A percentile compares a stretch with the other conserved stretches of the same genome.
Conservation (phyloP, 2,797 vertebrate species). For the Premnoplex brunnescens region DNA sequence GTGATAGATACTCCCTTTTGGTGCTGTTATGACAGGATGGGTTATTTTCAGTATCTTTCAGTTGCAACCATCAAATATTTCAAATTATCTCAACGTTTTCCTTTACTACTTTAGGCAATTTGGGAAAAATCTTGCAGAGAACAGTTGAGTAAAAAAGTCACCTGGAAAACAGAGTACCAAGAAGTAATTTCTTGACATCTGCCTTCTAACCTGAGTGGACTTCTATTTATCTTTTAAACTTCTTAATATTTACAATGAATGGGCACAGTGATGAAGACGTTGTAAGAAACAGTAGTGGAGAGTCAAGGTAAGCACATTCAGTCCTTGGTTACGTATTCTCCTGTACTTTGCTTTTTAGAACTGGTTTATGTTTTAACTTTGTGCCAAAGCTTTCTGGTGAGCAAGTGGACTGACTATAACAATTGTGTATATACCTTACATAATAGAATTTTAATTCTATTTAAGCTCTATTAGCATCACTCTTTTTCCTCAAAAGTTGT, state of each 20-base stretch:
- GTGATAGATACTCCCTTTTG: neutral
- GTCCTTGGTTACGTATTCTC: neutral
- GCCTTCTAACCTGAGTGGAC: conserved; percentile 63
- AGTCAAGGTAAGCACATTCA: conserved; percentile 86
- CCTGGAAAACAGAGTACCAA: conserved; percentile 58
- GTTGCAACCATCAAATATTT: conserved; percentile 5
- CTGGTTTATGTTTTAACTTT: neutral
- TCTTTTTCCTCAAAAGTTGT: neutral
- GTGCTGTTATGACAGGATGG: neutral
- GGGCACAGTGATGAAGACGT: conserved; percentile 94
- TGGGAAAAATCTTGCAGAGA: conserved; percentile 44
- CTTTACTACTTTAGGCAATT: conserved; percentile 61
- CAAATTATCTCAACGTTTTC: neutral
- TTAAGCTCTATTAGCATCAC: neutral
- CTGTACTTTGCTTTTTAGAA: conserved; percentile 6
- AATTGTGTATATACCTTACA: neutral
- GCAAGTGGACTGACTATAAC: neutral
- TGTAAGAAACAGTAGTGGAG: conserved; percentile 92
- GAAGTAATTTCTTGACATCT: conserved; percentile 61
- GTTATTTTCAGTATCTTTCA: conserved; percentile 3
- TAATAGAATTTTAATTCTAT: conserved; percentile 1
- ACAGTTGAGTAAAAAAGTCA: conserved; percentile 49
- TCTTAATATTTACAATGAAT: conserved; percentile 87
- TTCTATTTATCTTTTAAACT: conserved; percentile 75
- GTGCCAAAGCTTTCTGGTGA: neutral